These are phyloP conservation scores for Thalassarche chlororhynchos DNA, from an alignment of 2,113 vertebrate species.

Conservation along the genomic window DNA sequence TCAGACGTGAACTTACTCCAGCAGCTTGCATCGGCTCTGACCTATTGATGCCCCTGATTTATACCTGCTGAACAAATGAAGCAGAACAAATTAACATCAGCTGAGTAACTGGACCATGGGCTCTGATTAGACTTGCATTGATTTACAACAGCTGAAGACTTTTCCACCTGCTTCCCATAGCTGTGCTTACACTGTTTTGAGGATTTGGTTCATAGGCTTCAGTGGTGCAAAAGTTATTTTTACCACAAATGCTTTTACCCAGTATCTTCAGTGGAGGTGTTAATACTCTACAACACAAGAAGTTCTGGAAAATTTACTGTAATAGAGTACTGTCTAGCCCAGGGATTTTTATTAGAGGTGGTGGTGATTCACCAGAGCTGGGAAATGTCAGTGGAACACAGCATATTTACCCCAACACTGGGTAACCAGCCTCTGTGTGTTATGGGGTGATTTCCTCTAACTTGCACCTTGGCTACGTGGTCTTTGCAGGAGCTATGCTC, in stretches of 20 bases:
- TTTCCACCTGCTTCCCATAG: neutral
- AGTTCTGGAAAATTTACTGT: neutral
- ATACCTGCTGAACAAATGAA: neutral
- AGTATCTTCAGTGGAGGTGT: neutral
- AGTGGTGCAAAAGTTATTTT: neutral
- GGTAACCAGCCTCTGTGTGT: neutral
- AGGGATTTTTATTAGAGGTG: neutral
- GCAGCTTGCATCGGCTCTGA: fast-evolving
- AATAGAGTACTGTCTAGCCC: neutral
- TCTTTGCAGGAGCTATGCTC: too few species aligned
- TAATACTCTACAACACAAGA: neutral
- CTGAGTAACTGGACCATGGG: neutral
- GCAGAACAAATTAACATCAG: neutral
- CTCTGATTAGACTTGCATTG: neutral
- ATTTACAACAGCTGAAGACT: neutral
- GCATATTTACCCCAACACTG: too few species aligned
- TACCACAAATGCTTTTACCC: neutral
- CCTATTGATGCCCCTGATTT: neutral
- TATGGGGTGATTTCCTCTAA: neutral
- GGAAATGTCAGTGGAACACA: neutral
- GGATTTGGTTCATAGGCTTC: neutral
- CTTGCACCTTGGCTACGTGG: too few species aligned
- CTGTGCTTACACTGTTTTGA: neutral
- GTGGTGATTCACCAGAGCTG: neutral
- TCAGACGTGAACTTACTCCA: fast-evolving